Base-by-base conservation (phyloP, 2,113 vertebrate genomes). In the Tachysurus vachellii region DNA sequence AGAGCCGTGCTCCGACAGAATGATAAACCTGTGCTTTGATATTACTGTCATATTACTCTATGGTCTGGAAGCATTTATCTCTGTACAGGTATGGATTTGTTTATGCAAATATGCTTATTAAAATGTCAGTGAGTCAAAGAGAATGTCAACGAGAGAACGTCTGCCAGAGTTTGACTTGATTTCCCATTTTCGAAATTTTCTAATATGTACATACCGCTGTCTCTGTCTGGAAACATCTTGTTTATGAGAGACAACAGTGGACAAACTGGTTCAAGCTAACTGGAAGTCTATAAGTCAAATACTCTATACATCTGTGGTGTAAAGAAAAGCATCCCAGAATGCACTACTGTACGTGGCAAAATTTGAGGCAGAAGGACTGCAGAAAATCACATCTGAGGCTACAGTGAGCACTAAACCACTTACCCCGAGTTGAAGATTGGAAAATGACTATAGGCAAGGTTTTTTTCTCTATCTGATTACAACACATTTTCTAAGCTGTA, bases 81-180 rank as follows among this genome's bases (percentile, higher is more conserved):
- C n/a, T 31, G 42, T 61, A 82, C 85, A 87, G 42, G 54, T 87
- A 81, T 87, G 66, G 16, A 68, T 82, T 80, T 82, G 82, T 73
- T 86, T 61, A 87, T 82, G 68, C 68, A 86, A 86, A 87, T 82
- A 59, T 59, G 5, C 56, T 83, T 71, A 82, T 62, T 83, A 80
- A 73, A 75, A 73, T 80, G 76, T 70, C 73, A 88, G 10, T 31
- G 26, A 59, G 75, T 70, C 73, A 88, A 16, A 59, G 36, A 59
- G 75, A 85, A 84, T 84, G 73, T 61, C 73, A 88, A 44, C 10
- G 61, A 28, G 57, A 84, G 47, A 83, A 59, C 42, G 62, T 70
- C 42, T 75, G 42, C 68, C 64, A n/a, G 44, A 31, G 11, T 62
- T 68, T 53, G 26, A 70, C 73, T 85, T 70, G 54, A 42, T 77